phyloP scores from a whole-genome alignment of 2,797 vertebrate genomes.

The Falco columbarius region DNA sequence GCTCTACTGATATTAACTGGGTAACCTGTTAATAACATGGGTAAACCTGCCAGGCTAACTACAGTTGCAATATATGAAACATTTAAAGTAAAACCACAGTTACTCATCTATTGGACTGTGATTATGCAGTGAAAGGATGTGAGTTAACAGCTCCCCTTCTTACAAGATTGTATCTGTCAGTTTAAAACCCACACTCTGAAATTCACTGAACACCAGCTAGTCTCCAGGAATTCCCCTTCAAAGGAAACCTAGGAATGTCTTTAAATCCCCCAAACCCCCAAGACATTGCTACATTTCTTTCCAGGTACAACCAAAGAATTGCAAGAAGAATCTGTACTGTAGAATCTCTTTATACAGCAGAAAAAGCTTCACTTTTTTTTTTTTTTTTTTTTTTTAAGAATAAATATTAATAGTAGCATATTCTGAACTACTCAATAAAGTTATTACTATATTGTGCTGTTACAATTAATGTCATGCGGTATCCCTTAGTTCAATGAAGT shows the following conservation, averaged over 20 bases:
- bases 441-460: neutral
- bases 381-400: neutral
- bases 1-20: neutral
- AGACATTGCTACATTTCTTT: neutral
- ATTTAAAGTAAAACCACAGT: neutral
- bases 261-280: neutral
- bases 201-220: neutral
- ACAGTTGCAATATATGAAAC: neutral
- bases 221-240: neutral
- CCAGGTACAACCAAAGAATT: neutral
- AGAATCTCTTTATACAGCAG: neutral
- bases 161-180: neutral
- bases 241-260: slow-evolving; percentile 10
- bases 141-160: neutral
- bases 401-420: neutral
- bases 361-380: neutral
- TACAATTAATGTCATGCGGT: neutral
- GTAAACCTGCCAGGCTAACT: neutral
- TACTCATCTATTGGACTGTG: neutral
- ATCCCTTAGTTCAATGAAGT: neutral
- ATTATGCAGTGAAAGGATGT: neutral
- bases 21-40: neutral
- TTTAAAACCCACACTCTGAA: neutral
- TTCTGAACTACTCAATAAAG: neutral
- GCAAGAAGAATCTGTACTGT: neutral